phyloP scores from a whole-genome alignment of 2,888 invertebrate species.

The Nemoura dubitans region DNA sequence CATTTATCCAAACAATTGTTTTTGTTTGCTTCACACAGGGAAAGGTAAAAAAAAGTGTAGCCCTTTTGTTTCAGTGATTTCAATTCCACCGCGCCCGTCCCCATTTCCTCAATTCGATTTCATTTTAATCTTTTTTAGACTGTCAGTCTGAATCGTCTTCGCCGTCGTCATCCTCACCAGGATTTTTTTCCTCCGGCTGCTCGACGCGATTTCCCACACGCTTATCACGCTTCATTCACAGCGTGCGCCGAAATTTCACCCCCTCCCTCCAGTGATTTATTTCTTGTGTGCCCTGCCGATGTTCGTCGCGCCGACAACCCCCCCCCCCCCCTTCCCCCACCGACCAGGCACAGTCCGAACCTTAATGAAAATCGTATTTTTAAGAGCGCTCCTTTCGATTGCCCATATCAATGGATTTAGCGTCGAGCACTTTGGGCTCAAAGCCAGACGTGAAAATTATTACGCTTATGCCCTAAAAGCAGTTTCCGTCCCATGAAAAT shows the following conservation, averaged over 20 bases:
- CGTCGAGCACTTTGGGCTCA: constrained; percentile 10
- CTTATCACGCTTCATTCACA: constrained; percentile 16
- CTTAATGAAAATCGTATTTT: constrained; percentile 29
- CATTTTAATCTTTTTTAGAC: constrained; percentile 15
- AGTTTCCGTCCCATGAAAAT: constrained; percentile 1
- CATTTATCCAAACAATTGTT: neutral
- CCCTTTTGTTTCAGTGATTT: neutral
- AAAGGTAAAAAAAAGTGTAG: neutral
- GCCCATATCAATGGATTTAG: constrained; percentile 28
- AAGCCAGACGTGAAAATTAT: constrained; percentile 28
- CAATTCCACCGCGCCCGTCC: neutral
- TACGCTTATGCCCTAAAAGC: neutral
- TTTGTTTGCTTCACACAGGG: neutral
- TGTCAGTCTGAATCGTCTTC: constrained; percentile 19
- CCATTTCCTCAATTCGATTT: neutral
- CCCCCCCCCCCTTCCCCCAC: neutral
- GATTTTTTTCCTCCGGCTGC: neutral
- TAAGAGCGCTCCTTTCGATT: constrained; percentile 18
- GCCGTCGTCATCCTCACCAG: neutral
- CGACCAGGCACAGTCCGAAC: neutral
- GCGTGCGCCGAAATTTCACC: neutral
- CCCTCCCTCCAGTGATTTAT: neutral
- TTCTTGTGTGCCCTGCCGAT: neutral
- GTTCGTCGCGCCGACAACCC: neutral
- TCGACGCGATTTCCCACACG: neutral